phyloP scores from a whole-genome alignment of 2,888 invertebrate genomes.

The Meteorus cinctellus region DNA sequence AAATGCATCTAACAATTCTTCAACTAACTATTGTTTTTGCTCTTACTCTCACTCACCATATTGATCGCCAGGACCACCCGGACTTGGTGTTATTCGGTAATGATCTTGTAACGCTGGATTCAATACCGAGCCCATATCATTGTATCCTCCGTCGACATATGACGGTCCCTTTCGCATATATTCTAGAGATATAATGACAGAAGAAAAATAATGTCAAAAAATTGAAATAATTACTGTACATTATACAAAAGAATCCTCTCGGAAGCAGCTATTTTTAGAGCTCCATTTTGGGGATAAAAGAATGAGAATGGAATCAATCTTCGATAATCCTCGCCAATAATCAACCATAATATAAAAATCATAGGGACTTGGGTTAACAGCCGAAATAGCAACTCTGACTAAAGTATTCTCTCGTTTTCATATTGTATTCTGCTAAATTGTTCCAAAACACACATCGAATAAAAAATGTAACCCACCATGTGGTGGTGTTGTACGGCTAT shows the following conservation, averaged over 20 bases:
- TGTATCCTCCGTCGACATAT: slow-evolving; percentile 79
- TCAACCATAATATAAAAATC: too few relatives aligned
- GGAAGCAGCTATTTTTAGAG: too few relatives aligned
- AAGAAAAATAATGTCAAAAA: neutral
- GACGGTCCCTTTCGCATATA: slow-evolving; percentile 76
- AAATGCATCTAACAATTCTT: neutral
- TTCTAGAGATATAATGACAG: slow-evolving; percentile 66
- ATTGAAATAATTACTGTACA: neutral
- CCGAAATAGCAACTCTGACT: too few relatives aligned
- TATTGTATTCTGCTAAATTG: neutral
- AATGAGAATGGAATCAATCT: too few relatives aligned
- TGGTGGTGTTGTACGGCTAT: slow-evolving; percentile 71
- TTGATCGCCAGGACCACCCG: slow-evolving; percentile 78
- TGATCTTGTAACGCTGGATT: slow-evolving; percentile 72
- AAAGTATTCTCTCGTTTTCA: too few relatives aligned
- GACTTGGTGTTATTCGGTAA: slow-evolving; percentile 81
- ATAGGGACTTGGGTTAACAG: too few relatives aligned
- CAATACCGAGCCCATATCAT: slow-evolving; percentile 77
- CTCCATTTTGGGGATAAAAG: neutral
- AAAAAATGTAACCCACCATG: slow-evolving; percentile 63
- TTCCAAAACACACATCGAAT: neutral
- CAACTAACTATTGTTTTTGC: neutral
- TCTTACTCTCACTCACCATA: slow-evolving; percentile 72
- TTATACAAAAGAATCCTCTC: neutral
- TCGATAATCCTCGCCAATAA: too few relatives aligned